These are phyloP conservation scores for Lagodon rhomboides DNA, from an alignment of 2,797 vertebrate genomes.

Conservation along the genomic window DNA sequence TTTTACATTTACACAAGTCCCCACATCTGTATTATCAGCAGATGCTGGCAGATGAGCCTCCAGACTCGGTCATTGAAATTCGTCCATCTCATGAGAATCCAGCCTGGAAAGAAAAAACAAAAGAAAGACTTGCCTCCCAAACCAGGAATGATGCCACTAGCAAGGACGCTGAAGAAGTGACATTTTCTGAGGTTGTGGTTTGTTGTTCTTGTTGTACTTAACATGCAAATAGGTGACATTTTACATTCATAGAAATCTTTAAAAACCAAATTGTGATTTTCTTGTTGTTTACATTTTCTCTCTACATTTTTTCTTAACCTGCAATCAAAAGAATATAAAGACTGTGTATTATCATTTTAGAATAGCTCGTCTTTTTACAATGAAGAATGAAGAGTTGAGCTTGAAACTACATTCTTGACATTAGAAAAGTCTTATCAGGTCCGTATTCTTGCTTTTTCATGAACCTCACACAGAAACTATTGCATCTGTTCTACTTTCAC, in stretches of 20 bases:
- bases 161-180: background rate
- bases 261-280: background rate
- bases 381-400: background rate
- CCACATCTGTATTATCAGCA: background rate
- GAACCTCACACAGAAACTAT: too few relatives aligned
- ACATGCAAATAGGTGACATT: background rate
- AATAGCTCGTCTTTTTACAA: background rate
- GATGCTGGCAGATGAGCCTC: constrained; percentile 27
- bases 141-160: background rate
- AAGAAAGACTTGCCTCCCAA: background rate
- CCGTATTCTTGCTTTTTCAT: too few relatives aligned
- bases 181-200: background rate
- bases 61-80: background rate
- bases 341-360: background rate
- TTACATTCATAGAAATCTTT: background rate
- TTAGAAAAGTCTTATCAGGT: background rate
- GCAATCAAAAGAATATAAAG: background rate
- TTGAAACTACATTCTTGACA: background rate
- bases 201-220: background rate
- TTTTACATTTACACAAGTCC: background rate
- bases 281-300: background rate
- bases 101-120: background rate
- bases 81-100: background rate
- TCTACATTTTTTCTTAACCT: too few relatives aligned
- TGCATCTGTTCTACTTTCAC: too few relatives aligned